phyloP scores from a whole-genome alignment of 2,113 vertebrate species.

The Archocentrus centrarchus region DNA sequence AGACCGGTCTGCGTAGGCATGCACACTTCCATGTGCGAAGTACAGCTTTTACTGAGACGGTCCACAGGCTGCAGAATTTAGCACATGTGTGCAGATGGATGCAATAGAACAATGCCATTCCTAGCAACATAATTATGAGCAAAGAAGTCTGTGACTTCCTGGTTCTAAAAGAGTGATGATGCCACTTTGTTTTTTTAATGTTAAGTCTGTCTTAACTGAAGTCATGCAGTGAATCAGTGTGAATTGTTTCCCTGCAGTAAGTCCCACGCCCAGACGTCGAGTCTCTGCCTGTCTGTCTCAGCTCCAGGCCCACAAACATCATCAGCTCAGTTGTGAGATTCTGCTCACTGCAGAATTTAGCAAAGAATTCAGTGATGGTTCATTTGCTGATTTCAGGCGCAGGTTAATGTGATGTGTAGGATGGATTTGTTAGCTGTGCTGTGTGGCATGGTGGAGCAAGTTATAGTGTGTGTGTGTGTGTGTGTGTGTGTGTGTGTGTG shows the following conservation, averaged over 20 bases:
- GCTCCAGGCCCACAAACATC: background rate
- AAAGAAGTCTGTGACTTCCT: background rate
- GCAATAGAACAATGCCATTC: too few species aligned
- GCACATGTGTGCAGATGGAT: background rate
- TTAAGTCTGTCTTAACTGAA: background rate
- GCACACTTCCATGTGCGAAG: too few species aligned
- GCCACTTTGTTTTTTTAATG: background rate
- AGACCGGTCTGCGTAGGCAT: accelerated
- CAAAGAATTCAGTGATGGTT: background rate
- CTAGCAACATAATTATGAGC: background rate
- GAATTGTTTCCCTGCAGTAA: background rate
- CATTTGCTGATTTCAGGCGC: background rate
- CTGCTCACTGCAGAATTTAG: background rate
- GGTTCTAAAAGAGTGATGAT: background rate
- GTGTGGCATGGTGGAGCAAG: too few species aligned
- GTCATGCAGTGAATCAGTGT: background rate
- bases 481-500: too few species aligned
- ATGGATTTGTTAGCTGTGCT: background rate
- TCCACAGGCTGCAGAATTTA: background rate
- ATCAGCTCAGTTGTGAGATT: background rate
- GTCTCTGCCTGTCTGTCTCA: accelerated
- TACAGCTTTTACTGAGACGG: too few species aligned
- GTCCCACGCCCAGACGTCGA: accelerated
- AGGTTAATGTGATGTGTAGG: background rate
- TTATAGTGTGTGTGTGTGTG: too few species aligned